A percentile compares a stretch with the other conserved stretches of the same genome.
Conservation (phyloP, 1,140 invertebrate genomes). For the Frieseomelitta varia region DNA sequence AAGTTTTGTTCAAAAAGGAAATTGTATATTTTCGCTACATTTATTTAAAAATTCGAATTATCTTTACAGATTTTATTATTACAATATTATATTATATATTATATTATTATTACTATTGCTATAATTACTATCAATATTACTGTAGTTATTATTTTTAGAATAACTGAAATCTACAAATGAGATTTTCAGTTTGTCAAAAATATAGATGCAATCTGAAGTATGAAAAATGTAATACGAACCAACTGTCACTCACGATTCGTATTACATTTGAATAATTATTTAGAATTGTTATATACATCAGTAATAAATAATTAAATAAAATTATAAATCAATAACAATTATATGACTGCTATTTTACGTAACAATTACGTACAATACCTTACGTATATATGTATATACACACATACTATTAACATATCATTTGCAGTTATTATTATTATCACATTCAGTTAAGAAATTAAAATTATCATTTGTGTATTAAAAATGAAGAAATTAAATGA, state of each 20-base stretch:
- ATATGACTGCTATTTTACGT: slow-evolving; percentile 13
- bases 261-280: slow-evolving; percentile 64
- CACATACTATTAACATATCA: no score
- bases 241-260: slow-evolving; percentile 61
- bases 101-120: neutral
- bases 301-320: slow-evolving; percentile 59
- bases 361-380: slow-evolving; percentile 2
- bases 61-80: slow-evolving; percentile 44
- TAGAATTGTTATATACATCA: slow-evolving; percentile 63
- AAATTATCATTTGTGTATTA: no score
- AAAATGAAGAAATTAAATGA: no score
- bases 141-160: neutral
- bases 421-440: no score
- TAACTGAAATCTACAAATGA: slow-evolving; percentile 4
- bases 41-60: slow-evolving; percentile 23
- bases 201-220: slow-evolving; percentile 27
- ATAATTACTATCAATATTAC: slow-evolving; percentile 2
- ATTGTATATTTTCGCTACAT: slow-evolving; percentile 44
- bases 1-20: neutral
- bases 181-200: slow-evolving; percentile 25
- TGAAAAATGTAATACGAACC: slow-evolving; percentile 53
- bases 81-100: slow-evolving; percentile 17
- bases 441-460: no score
- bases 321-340: slow-evolving; percentile 63
- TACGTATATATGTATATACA: no score